Percentiles rank a stretch among this genome's conserved stretches.
These are phyloP conservation scores for Diuraphis noxia DNA, from an alignment of 1,140 invertebrate genomes.

Conservation along the genomic window DNA sequence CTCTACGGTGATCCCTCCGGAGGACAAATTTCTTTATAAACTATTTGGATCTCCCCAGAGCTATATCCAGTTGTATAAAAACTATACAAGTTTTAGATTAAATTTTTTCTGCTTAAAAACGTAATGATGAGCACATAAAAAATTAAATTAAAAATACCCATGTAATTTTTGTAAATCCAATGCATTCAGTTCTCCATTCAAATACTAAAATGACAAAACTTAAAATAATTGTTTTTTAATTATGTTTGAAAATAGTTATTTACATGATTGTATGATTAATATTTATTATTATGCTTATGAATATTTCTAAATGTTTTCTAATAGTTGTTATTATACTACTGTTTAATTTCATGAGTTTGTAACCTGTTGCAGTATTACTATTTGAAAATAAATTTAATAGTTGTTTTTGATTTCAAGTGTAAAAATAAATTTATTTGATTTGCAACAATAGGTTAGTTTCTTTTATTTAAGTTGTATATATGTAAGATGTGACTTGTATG, in stretches of 20 bases:
- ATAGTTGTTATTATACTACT: not conserved
- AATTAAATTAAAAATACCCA: not conserved
- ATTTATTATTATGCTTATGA: not conserved
- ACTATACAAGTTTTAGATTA: not conserved
- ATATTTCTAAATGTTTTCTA: not conserved
- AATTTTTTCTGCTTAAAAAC: not conserved
- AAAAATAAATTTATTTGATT: not conserved
- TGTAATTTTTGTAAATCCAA: not conserved
- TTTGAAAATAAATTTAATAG: not conserved
- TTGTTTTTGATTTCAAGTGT: not conserved
- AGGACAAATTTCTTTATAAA: too few species aligned
- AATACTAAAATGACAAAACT: not conserved
- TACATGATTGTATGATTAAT: not conserved
- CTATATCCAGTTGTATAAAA: not conserved
- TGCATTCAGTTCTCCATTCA: not conserved
- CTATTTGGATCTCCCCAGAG: too few species aligned
- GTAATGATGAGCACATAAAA: not conserved
- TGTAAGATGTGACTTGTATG: not conserved
- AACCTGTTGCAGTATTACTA: not conserved
- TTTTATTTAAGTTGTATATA: not conserved
- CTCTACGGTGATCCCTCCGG: too few species aligned
- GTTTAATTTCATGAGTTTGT: not conserved
- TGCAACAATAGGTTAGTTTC: not conserved
- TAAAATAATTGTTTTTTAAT: not conserved
- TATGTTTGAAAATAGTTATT: not conserved